Evolutionary conservation across 2,113 vertebrate genomes (phyloP).

Genomic region (Vireo altiloquus): DNA sequence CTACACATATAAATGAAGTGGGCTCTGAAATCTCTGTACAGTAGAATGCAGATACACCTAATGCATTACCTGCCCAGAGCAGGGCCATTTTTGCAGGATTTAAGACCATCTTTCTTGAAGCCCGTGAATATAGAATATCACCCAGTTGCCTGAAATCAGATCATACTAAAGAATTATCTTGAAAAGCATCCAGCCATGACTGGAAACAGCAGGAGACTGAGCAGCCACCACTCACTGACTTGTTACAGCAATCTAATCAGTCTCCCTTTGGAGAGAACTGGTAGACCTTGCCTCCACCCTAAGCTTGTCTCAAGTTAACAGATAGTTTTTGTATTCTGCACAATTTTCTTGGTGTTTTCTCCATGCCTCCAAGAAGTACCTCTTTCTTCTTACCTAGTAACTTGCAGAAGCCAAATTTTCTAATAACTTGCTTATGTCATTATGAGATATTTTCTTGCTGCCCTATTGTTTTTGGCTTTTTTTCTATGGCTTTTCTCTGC

Average conservation of each 20-base stretch:
- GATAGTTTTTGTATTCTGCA: background rate
- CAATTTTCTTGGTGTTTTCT: background rate
- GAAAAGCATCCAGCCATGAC: background rate
- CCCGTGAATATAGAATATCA: background rate
- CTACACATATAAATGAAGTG: background rate
- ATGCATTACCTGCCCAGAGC: background rate
- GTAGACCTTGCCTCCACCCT: background rate
- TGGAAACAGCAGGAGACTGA: background rate
- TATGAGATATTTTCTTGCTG: background rate
- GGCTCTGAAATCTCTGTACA: background rate
- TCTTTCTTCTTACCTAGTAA: background rate
- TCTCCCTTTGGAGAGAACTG: background rate
- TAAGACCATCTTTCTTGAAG: background rate
- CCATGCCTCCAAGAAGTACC: background rate
- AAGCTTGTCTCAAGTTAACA: background rate
- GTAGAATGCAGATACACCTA: background rate
- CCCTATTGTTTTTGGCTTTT: fast-evolving
- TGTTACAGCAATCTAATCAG: background rate
- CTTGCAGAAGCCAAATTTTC: background rate
- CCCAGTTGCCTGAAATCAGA: background rate
- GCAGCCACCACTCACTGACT: background rate
- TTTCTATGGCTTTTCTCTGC: background rate
- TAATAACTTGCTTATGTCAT: background rate
- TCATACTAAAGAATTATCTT: background rate
- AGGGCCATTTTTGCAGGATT: background rate